phyloP scores from a whole-genome alignment of 2,888 invertebrate species.

The Calliphora vomitoria region DNA sequence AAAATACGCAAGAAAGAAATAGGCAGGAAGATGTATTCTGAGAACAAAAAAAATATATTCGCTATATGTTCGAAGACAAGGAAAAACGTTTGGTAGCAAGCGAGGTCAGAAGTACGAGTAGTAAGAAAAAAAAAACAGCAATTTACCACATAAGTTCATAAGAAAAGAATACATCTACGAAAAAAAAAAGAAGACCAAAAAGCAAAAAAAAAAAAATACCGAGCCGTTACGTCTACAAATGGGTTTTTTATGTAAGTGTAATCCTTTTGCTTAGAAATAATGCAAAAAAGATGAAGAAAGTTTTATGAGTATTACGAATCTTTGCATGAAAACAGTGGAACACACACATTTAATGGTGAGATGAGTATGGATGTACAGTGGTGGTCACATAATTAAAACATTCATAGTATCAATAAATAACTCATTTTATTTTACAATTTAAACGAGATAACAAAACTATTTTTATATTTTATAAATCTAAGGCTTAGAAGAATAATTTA shows the following conservation, averaged over 20 bases:
- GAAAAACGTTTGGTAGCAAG: conserved; percentile 42
- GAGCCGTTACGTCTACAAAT: conserved; percentile 74
- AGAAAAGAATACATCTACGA: conserved; percentile 53
- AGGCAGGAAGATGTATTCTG: conserved; percentile 58
- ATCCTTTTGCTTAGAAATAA: conserved; percentile 72
- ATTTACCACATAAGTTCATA: conserved; percentile 72
- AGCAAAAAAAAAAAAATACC: conserved; percentile 51
- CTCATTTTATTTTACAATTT: too few relatives aligned
- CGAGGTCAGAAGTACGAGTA: conserved; percentile 45
- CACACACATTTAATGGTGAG: conserved; percentile 11
- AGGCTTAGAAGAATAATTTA: too few relatives aligned
- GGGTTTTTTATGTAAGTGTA: conserved; percentile 73
- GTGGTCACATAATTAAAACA: too few relatives aligned
- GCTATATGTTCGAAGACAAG: conserved; percentile 50
- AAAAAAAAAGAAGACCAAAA: conserved; percentile 30
- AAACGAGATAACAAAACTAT: too few relatives aligned
- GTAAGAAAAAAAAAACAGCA: conserved; percentile 52
- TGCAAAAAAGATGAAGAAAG: conserved; percentile 71
- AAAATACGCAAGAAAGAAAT: conserved; percentile 49
- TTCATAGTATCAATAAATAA: too few relatives aligned
- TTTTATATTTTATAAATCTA: too few relatives aligned
- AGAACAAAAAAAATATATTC: conserved; percentile 41
- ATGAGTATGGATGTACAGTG: conserved; percentile 3
- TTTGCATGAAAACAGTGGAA: conserved; percentile 41
- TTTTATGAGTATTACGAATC: conserved; percentile 67